Conservation (phyloP, 2,797 vertebrate species). For the Gallinago nigripennis region DNA sequence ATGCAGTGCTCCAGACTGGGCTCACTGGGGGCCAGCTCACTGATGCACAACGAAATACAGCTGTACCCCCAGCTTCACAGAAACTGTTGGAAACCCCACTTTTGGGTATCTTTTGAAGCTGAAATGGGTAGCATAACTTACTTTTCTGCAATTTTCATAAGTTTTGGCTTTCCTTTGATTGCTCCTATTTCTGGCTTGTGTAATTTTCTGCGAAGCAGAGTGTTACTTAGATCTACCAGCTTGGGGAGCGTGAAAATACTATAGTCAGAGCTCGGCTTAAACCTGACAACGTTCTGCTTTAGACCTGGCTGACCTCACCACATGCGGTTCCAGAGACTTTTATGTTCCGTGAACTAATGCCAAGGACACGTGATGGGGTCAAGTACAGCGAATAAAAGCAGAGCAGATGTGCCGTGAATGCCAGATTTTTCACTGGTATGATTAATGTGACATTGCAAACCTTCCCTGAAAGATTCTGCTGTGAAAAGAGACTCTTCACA, state of each 20-base stretch:
- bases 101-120: neutral
- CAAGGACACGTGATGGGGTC: neutral
- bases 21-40: neutral
- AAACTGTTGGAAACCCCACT: neutral
- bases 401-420: constrained; percentile 28
- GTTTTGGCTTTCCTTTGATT: neutral
- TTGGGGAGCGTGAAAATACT: neutral
- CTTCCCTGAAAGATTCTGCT: neutral
- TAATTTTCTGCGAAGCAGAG: neutral
- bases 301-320: neutral
- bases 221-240: neutral
- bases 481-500: neutral
- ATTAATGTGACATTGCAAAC: neutral
- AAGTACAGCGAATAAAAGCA: neutral
- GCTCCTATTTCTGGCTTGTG: neutral
- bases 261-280: neutral
- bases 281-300: neutral
- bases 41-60: neutral
- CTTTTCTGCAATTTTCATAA: neutral
- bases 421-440: neutral
- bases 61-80: neutral
- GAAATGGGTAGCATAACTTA: neutral
- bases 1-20: neutral
- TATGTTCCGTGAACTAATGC: neutral
- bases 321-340: neutral